Base-by-base conservation (phyloP, 2,888 invertebrate species). In the Agonopterix heracliana region DNA sequence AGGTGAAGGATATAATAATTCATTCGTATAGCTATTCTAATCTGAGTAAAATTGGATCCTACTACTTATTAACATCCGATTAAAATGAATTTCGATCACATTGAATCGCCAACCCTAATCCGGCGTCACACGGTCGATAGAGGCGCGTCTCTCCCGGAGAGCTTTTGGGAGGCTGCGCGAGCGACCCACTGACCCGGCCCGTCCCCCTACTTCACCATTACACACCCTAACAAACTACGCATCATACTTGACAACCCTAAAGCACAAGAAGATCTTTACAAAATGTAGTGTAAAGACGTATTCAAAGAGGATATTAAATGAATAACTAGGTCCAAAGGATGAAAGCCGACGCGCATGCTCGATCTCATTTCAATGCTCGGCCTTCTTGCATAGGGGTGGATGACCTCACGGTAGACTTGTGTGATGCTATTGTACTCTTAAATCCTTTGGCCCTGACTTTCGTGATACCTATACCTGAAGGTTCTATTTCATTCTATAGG, bases 151-250 rank as follows among this genome's bases (percentile, higher is more conserved):
- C 79, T 75, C 77, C 75, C 77, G 76, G 80, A 73, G 71, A 73
- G 74, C 75, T 75, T 26, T 71, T 66, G 70, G 84, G 87, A 89
- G 81, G 85, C 89, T 90, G 90, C 88, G 90, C 89, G 89, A 76
- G 77, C 90, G 91, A 91, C 91, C 91, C 90, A 91, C 90, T 91
- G 90, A 91, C 91, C 91, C 85, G 78, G 81, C 77, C 79, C 63
- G 62, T 57, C 68, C 55, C 61, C 58, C 68, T 54, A 59, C 61
- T 63, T 56, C 69, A 77, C 75, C 79, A 78, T 61, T 67, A 68
- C 64, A 68, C 65, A 64, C 67, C 64, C 64, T 60, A 60, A 54
- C 49, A 52, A 60, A 60, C 59, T 60, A 63, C 61, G 57, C 50
- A 59, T 47, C 63, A 57, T n/a, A 14, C 26, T 34, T 64, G 66